Conservation (phyloP, 1,140 invertebrate genomes). For the Caenorhabditis briggsae region DNA sequence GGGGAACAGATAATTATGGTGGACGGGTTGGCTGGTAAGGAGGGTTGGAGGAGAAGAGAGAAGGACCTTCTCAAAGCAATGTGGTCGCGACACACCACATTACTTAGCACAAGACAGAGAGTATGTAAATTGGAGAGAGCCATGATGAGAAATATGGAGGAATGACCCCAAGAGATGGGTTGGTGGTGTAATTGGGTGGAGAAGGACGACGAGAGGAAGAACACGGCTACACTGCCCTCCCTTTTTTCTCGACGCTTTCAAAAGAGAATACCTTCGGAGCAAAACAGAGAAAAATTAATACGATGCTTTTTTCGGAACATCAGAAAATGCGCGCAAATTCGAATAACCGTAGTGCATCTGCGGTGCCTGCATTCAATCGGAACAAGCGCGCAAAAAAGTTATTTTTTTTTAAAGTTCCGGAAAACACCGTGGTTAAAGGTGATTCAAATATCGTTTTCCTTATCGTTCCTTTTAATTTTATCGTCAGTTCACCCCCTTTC, state of each 20-base stretch:
- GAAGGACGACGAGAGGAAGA: neutral
- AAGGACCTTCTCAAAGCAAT: slow-evolving; percentile 29
- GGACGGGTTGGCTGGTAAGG: slow-evolving; percentile 9
- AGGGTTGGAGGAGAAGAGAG: neutral
- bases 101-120: neutral
- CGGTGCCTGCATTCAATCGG: too few relatives aligned
- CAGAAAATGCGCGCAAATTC: too few relatives aligned
- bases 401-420: neutral
- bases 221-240: neutral
- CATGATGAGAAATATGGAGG: slow-evolving; percentile 15
- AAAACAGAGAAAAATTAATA: too few relatives aligned
- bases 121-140: neutral
- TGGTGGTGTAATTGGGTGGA: slow-evolving; percentile 50
- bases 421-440: too few relatives aligned
- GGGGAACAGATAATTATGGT: slow-evolving; percentile 54
- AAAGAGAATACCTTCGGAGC: too few relatives aligned
- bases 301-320: too few relatives aligned
- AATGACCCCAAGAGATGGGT: slow-evolving; percentile 35
- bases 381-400: too few relatives aligned
- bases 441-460: too few relatives aligned
- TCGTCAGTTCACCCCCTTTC: neutral
- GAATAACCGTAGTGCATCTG: too few relatives aligned
- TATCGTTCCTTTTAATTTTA: too few relatives aligned
- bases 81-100: slow-evolving; percentile 51
- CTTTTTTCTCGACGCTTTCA: neutral